Conservation (phyloP, 2,797 vertebrate genomes). For the Neostethus bicornis region DNA sequence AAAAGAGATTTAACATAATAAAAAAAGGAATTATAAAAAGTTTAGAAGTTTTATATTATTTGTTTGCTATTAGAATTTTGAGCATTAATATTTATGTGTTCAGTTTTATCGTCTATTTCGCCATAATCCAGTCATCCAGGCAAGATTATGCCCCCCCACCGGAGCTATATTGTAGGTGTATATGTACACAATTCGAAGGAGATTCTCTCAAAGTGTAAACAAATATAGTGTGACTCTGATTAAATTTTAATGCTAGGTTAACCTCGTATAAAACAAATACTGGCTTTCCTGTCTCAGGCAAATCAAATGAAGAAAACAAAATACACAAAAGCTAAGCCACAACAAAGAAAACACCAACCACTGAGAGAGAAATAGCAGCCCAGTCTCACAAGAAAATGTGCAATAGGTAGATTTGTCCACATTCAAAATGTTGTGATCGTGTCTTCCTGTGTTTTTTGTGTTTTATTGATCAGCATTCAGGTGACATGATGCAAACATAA, state of each 20-base stretch:
- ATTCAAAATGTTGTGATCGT: background rate
- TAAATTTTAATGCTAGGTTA: conserved; percentile 41
- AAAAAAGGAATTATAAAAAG: background rate
- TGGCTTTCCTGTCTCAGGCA: conserved; percentile 56
- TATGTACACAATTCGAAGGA: conserved; percentile 48
- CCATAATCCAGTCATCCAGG: conserved; percentile 19
- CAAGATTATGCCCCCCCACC: background rate
- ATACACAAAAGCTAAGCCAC: conserved; percentile 60
- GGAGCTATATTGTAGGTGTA: conserved; percentile 4
- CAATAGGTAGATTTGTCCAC: background rate
- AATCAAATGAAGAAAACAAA: conserved; percentile 49
- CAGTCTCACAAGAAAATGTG: conserved; percentile 3
- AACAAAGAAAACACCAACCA: conserved; percentile 57
- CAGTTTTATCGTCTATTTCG: background rate
- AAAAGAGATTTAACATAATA: background rate
- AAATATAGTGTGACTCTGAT: conserved; percentile 25
- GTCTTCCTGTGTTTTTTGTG: background rate
- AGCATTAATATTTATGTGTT: too few species aligned
- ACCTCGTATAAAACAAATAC: conserved; percentile 49
- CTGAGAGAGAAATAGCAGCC: conserved; percentile 26
- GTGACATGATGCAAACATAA: background rate
- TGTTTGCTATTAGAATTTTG: background rate
- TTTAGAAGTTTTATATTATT: background rate
- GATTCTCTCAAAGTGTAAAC: conserved; percentile 53
- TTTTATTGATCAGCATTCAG: background rate